A percentile compares a stretch with the other conserved stretches of the same genome.
These are phyloP conservation scores for Rhagoletis zephyria DNA, from an alignment of 1,140 invertebrate species.

Conservation along the genomic window DNA sequence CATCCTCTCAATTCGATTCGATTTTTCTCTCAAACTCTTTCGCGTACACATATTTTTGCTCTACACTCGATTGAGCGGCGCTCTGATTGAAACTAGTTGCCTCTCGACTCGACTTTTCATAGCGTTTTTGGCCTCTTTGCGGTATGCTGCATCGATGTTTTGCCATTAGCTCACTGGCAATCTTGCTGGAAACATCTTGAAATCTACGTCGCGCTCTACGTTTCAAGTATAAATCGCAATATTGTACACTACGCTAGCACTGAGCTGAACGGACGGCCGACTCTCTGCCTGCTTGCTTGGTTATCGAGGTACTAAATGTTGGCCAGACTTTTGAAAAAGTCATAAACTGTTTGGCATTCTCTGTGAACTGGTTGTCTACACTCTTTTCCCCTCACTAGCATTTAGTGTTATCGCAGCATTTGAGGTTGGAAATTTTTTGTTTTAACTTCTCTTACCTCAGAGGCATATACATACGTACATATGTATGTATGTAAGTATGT, in stretches of 20 bases:
- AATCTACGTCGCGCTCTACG: background rate
- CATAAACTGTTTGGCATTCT: background rate
- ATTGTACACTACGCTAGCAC: background rate
- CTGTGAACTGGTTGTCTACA: background rate
- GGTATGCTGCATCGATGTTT: background rate
- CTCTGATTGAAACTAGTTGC: background rate
- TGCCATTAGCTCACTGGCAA: background rate
- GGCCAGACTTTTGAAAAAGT: background rate
- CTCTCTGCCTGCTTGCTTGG: conserved; percentile 45
- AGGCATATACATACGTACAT: no score
- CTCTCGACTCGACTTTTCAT: background rate
- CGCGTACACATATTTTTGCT: no score
- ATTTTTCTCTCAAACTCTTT: background rate
- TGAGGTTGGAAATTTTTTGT: background rate
- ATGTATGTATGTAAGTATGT: no score
- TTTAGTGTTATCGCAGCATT: background rate
- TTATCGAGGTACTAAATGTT: conserved; percentile 20
- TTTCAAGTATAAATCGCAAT: conserved; percentile 10
- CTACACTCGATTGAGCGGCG: background rate
- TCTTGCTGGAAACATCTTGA: conserved; percentile 11
- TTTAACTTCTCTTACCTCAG: background rate
- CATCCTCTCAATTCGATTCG: background rate
- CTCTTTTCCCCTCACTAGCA: background rate
- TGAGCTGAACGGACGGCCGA: background rate
- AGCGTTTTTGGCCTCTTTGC: background rate